These are phyloP conservation scores for Polydrusus tereticollis DNA, from an alignment of 2,888 invertebrate species.

Conservation along the genomic window DNA sequence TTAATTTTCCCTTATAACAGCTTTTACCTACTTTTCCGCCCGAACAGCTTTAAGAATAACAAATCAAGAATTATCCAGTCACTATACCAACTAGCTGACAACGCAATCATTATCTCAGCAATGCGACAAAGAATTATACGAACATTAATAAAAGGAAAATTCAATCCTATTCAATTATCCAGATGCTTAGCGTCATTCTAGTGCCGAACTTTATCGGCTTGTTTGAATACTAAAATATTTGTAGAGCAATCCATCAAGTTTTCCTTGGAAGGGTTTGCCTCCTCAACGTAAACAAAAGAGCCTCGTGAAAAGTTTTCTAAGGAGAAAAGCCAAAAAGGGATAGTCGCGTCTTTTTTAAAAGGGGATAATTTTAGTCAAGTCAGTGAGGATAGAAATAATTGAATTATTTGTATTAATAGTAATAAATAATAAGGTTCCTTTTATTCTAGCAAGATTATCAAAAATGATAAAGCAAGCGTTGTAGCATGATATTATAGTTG, in stretches of 20 bases:
- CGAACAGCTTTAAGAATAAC: constrained; percentile 9
- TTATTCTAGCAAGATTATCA: no score
- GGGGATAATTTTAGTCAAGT: constrained; percentile 34
- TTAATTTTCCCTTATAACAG: background rate
- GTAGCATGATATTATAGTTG: no score
- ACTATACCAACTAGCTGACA: constrained; percentile 21
- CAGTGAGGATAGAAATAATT: no score
- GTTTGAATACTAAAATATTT: constrained; percentile 64
- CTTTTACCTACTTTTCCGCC: background rate
- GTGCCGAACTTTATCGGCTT: constrained; percentile 60
- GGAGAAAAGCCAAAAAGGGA: constrained; percentile 22
- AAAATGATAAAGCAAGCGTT: no score
- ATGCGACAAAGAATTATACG: constrained; percentile 44
- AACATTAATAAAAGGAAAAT: constrained; percentile 60
- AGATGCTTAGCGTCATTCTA: constrained; percentile 55
- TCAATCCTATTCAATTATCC: constrained; percentile 61
- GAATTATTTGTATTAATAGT: no score
- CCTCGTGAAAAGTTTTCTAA: constrained; percentile 36
- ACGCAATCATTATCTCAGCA: constrained; percentile 34
- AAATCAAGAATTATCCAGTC: constrained; percentile 28
- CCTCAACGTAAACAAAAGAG: constrained; percentile 45
- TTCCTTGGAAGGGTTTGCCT: constrained; percentile 48
- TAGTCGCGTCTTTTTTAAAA: constrained; percentile 29
- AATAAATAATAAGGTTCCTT: no score
- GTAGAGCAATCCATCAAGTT: constrained; percentile 63